A percentile compares a stretch with the other conserved stretches of the same genome.
These are phyloP conservation scores for Laspeyria flexula DNA, from an alignment of 2,888 invertebrate species.

Conservation along the genomic window DNA sequence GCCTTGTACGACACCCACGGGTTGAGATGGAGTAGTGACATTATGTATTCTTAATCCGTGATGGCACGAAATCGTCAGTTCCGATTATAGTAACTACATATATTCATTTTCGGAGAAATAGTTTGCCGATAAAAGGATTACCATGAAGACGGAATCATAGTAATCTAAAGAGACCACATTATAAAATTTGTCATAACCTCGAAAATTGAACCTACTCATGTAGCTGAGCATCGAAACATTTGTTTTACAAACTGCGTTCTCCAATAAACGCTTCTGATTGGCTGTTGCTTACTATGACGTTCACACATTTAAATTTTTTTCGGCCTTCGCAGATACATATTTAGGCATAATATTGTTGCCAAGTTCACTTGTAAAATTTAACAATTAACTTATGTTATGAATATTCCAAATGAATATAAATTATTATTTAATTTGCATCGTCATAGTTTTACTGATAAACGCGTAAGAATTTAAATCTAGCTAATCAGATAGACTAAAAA, in stretches of 20 bases:
- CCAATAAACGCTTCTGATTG: slow-evolving; percentile 45
- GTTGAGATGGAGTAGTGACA: no score
- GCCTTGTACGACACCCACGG: no score
- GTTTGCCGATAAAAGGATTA: no score
- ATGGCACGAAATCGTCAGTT: no score
- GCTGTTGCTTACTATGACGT: slow-evolving; percentile 24
- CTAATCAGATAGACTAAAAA: not conserved
- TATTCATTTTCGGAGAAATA: no score
- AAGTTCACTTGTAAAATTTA: slow-evolving; percentile 26
- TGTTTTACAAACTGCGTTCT: slow-evolving; percentile 47
- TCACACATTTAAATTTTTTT: slow-evolving; percentile 49
- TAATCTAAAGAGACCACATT: no score
- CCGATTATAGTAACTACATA: no score
- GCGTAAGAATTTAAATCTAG: not conserved
- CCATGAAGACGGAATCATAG: no score
- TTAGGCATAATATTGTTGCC: slow-evolving; percentile 37
- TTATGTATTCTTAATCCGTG: no score
- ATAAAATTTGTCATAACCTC: not conserved
- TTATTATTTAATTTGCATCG: not conserved
- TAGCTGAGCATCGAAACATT: slow-evolving; percentile 40
- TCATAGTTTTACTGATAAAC: not conserved
- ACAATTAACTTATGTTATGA: slow-evolving; percentile 5
- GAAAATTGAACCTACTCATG: slow-evolving; percentile 1
- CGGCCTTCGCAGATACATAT: slow-evolving; percentile 53
- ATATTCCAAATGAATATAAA: slow-evolving; percentile 3